These are phyloP conservation scores for Molanna angustata DNA, from an alignment of 2,888 invertebrate species.

Conservation along the genomic window DNA sequence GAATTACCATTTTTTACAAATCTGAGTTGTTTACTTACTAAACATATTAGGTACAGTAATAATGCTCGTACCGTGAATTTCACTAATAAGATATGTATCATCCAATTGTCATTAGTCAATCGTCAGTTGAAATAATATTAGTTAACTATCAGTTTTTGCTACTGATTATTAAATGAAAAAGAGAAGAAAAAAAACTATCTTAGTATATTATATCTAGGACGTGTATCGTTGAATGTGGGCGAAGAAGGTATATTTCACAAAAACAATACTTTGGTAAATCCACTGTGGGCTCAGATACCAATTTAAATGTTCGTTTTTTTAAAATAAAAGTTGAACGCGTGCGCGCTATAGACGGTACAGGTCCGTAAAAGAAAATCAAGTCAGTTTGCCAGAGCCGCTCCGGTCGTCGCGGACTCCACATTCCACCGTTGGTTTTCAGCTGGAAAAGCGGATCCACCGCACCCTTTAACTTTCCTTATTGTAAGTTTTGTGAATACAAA, in stretches of 20 bases:
- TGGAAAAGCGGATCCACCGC: conserved; percentile 51
- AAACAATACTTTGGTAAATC: conserved; percentile 33
- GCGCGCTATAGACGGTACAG: conserved; percentile 29
- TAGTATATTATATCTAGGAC: too few relatives aligned
- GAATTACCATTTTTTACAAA: too few relatives aligned
- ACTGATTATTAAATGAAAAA: too few relatives aligned
- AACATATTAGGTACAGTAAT: too few relatives aligned
- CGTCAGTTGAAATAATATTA: too few relatives aligned
- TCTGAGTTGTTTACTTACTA: too few relatives aligned
- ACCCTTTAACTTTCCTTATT: conserved; percentile 52
- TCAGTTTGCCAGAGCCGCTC: conserved; percentile 59
- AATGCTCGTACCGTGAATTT: too few relatives aligned
- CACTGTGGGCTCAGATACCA: conserved; percentile 33
- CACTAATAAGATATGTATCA: too few relatives aligned
- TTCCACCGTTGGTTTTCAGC: conserved; percentile 60
- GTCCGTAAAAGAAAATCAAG: conserved; percentile 33
- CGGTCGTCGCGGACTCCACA: conserved; percentile 70
- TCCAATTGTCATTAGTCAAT: too few relatives aligned
- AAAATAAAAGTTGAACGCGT: conserved; percentile 42
- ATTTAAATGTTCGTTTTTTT: conserved; percentile 35
- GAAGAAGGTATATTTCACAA: conserved; percentile 26
- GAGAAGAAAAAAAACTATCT: too few relatives aligned
- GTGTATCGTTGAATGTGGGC: too few relatives aligned
- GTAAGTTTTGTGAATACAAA: conserved; percentile 42
- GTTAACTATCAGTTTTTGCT: too few relatives aligned